Evolutionary conservation across 2,113 vertebrate genomes (phyloP).

Genomic region (Tapirus terrestris): DNA sequence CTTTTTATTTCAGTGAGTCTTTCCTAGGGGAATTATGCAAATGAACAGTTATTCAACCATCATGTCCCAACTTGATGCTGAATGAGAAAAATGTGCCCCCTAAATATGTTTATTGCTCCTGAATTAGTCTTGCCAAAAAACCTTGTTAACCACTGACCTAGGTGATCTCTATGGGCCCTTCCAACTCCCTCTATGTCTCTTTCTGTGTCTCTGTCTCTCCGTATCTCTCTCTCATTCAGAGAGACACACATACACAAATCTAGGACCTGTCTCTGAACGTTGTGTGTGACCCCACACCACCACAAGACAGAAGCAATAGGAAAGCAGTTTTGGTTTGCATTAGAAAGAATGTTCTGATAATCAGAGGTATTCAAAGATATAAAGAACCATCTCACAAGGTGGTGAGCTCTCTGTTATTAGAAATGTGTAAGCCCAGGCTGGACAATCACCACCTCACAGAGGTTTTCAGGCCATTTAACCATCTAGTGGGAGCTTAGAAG

Average conservation of each 20-base stretch:
- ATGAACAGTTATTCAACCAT: slow-evolving; percentile 38
- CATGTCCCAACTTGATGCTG: slow-evolving; percentile 15
- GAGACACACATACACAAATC: not conserved
- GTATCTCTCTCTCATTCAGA: not conserved
- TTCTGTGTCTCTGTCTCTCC: not conserved
- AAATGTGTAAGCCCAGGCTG: not conserved
- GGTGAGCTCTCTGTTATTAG: not conserved
- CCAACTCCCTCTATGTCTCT: not conserved
- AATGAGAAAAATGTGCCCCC: not conserved
- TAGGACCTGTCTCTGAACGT: not conserved
- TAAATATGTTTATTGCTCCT: not conserved
- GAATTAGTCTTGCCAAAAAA: slow-evolving; percentile 7
- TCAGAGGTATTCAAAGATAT: not conserved
- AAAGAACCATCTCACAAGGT: not conserved
- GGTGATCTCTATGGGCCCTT: not conserved
- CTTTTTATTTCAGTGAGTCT: slow-evolving; percentile 8
- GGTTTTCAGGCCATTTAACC: not conserved
- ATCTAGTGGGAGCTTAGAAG: not conserved
- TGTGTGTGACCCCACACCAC: not conserved
- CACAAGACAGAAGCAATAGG: not conserved
- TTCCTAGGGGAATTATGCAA: not conserved
- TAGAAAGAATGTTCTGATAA: slow-evolving; percentile 36
- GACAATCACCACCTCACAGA: not conserved
- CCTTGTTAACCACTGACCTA: not conserved
- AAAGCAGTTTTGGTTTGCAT: not conserved